Evolutionary conservation across 2,888 invertebrate genomes (phyloP), one percentile per base, ranked within the genome.

Genomic region (Parnassius mnemosyne): DNA sequence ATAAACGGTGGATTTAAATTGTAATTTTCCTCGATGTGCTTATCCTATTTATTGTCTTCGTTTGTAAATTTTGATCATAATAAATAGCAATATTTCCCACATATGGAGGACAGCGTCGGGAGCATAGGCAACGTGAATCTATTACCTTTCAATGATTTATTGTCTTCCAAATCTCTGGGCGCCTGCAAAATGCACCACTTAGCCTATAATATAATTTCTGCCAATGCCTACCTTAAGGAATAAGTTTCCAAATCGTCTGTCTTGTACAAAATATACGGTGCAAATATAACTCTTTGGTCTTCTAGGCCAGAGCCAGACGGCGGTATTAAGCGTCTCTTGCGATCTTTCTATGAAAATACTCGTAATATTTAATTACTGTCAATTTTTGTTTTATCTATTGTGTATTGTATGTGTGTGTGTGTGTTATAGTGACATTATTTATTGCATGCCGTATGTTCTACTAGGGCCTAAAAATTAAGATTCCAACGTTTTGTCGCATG

Each of bases 91-190:
- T 83, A 84, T 81, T 76, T 81, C 74, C 66, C 74, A 69, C 74
- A 71, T 73, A 70, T 67, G 72, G 70, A 65, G 69, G 67, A 65
- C 59, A 66, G 69, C 73, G 73, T 74, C 75, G 75, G 73, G 70
- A 73, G 84, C 85, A 84, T 85, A 83, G 16, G 25, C 25, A 25
- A 25, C 25, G 25, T 79, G 85, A 89, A 89, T 87, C 87, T 89
- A 89, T 89, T 88, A 86, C 86, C 87, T 83, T 83, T 79, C 89
- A 84, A 86, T 86, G 89, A 90, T 89, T 89, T 90, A 89, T 89
- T 89, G 85, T 81, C 78, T 78, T 83, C 83, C 76, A 78, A 89
- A 87, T 88, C 87, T 87, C 81, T 72, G 90, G 90, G 84, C 73
- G 76, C 64, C 76, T 83, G 89, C 89, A 89, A 90, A 89, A 89